These are phyloP conservation scores for Apodemia arnacis DNA, from an alignment of 2,888 invertebrate species.

Conservation along the genomic window DNA sequence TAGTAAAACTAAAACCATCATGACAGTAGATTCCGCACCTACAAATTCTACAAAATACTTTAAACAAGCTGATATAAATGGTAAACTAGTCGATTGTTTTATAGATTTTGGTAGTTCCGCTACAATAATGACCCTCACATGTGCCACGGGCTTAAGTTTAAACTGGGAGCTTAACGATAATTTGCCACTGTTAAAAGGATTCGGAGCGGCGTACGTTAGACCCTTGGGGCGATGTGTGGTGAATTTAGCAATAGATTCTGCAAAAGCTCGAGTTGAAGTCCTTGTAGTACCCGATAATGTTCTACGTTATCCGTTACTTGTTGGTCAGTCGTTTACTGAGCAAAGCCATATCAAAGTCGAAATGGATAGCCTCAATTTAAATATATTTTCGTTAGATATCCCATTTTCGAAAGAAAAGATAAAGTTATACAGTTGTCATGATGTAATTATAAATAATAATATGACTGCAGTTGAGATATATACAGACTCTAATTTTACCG, in stretches of 20 bases:
- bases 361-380: not conserved
- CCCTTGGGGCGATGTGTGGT: not conserved
- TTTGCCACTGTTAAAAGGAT: not conserved
- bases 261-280: too few species aligned
- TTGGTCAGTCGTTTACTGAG: not conserved
- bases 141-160: not conserved
- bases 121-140: not conserved
- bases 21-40: not conserved
- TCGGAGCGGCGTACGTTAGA: not conserved
- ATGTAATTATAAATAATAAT: not conserved
- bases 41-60: not conserved
- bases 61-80: not conserved
- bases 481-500: constrained; percentile 26
- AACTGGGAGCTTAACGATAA: not conserved
- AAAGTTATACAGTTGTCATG: not conserved
- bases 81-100: not conserved
- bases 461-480: not conserved
- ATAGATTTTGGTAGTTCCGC: too few species aligned
- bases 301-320: not conserved
- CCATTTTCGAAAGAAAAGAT: not conserved
- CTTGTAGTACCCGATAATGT: not conserved
- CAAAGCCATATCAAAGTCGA: constrained; percentile 1
- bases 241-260: too few species aligned
- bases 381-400: not conserved
- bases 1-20: not conserved